A percentile compares a stretch with the other conserved stretches of the same genome.
These are phyloP conservation scores for Bedellia somnulentella DNA, from an alignment of 2,888 invertebrate species.

Conservation along the genomic window DNA sequence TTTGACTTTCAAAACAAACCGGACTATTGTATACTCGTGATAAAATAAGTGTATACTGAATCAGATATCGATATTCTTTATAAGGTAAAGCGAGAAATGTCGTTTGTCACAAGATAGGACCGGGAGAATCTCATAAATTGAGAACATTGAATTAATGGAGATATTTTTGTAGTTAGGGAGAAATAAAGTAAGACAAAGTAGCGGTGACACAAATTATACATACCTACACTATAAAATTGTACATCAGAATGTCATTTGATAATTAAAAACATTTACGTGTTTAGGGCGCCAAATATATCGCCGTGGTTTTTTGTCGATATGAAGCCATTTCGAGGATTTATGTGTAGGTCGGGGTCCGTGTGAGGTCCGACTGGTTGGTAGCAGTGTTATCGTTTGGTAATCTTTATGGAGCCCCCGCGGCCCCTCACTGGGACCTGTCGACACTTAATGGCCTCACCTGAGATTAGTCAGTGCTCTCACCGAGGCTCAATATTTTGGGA, in stretches of 20 bases:
- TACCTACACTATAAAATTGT: no score
- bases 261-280: conserved; percentile 59
- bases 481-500: conserved; percentile 39
- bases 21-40: conserved; percentile 35
- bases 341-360: conserved; percentile 39
- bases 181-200: no score
- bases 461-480: conserved; percentile 36
- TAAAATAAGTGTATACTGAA: no score
- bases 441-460: conserved; percentile 45
- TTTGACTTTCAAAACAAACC: conserved; percentile 34
- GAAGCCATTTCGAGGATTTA: conserved; percentile 52
- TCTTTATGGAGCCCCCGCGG: conserved; percentile 52
- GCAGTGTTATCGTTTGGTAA: conserved; percentile 53
- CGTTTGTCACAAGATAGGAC: conserved; percentile 27
- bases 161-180: no score
- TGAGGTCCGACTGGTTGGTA: conserved; percentile 51
- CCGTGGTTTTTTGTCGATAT: conserved; percentile 55
- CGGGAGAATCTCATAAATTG: conserved; percentile 20
- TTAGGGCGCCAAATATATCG: conserved; percentile 59
- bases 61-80: no score
- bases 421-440: conserved; percentile 51
- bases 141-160: conserved; percentile 8
- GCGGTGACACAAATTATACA: no score
- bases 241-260: no score
- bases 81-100: conserved; percentile 25